Conservation (phyloP, 2,113 vertebrate species). For the Scytalopus superciliaris region DNA sequence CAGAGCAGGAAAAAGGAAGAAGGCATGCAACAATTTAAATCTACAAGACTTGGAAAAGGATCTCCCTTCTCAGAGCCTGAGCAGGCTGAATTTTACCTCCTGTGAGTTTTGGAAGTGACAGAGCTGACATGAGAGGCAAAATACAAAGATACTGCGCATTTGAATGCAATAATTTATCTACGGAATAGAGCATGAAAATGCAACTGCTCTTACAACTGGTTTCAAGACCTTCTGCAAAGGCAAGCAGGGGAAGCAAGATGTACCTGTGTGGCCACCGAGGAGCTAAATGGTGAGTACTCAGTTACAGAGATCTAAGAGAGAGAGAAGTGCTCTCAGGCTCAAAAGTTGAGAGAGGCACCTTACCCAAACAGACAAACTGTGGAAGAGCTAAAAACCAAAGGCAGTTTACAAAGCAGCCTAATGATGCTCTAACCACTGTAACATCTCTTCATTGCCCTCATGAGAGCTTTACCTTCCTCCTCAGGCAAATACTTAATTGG, state of each 20-base stretch:
- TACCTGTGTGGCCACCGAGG: not conserved
- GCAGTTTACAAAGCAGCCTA: not conserved
- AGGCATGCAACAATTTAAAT: not conserved
- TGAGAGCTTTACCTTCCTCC: not conserved
- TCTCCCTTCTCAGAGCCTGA: not conserved
- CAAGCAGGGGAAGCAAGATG: not conserved
- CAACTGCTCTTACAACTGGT: not conserved
- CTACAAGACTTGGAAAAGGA: not conserved
- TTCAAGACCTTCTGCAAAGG: rapidly evolving
- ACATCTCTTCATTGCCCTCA: not conserved
- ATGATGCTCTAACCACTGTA: not conserved
- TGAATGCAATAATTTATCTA: not conserved
- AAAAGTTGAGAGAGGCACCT: not conserved
- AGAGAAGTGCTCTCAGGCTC: not conserved
- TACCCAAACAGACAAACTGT: not conserved
- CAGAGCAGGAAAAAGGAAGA: not conserved
- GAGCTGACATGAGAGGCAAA: not conserved
- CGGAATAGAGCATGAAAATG: not conserved
- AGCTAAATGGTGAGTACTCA: not conserved
- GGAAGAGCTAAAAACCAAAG: not conserved
- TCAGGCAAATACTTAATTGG: not conserved
- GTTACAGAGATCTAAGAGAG: not conserved
- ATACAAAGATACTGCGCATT: not conserved
- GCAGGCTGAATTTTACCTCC: not conserved
- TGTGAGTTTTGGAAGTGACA: not conserved